Percentiles rank a stretch among this genome's conserved stretches.
phyloP scores from a whole-genome alignment of 1,140 invertebrate species.

The Drosophila orosa region DNA sequence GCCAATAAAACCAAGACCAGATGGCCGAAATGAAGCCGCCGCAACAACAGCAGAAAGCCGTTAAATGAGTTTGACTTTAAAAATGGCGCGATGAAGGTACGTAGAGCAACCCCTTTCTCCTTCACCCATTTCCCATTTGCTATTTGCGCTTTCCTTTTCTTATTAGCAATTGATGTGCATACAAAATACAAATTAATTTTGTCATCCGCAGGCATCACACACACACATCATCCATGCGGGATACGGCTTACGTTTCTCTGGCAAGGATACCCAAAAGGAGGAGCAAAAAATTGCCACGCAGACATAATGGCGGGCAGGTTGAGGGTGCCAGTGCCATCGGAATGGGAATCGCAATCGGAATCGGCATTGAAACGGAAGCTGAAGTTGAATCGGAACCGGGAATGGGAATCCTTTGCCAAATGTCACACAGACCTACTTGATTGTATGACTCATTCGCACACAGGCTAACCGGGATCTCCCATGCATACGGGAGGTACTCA shows the following conservation, averaged over 20 bases:
- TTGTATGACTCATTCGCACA: constrained; percentile 65
- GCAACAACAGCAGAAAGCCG: neutral
- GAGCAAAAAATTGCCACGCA: constrained; percentile 37
- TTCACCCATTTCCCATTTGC: neutral
- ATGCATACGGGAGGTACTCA: constrained; percentile 32
- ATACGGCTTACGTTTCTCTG: constrained; percentile 11
- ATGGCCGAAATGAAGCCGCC: constrained; percentile 21
- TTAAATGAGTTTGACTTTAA: constrained; percentile 37
- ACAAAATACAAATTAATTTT: constrained; percentile 64
- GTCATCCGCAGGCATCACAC: constrained; percentile 46
- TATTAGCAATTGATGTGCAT: constrained; percentile 54
- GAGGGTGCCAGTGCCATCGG: constrained; percentile 16
- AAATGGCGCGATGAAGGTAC: constrained; percentile 7
- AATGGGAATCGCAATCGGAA: neutral
- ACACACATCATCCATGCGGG: neutral
- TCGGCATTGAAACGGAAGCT: neutral
- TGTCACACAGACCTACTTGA: constrained; percentile 57
- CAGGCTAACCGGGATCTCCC: constrained; percentile 20
- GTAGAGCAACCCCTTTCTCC: neutral
- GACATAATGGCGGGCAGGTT: constrained; percentile 34
- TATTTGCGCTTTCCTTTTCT: constrained; percentile 12
- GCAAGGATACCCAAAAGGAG: constrained; percentile 3
- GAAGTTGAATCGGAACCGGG: neutral
- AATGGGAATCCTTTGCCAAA: constrained; percentile 43
- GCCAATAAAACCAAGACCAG: constrained; percentile 29